Percentiles rank a stretch among this genome's conserved stretches.
These are phyloP conservation scores for Amphipyra tragopoginis DNA, from an alignment of 2,888 invertebrate genomes.

Conservation along the genomic window DNA sequence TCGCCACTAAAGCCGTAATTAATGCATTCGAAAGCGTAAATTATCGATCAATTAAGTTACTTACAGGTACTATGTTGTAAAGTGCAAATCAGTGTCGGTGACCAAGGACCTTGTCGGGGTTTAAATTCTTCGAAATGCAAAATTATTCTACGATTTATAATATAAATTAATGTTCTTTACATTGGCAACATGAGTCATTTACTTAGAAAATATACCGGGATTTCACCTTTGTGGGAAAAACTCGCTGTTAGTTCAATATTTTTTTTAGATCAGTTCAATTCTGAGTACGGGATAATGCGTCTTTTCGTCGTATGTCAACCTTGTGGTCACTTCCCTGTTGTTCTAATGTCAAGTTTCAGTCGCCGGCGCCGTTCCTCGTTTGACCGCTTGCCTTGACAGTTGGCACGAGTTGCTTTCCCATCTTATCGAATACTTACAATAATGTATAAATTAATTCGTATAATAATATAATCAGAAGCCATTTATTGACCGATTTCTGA, in stretches of 20 bases:
- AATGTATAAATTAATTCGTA: constrained; percentile 34
- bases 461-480: constrained; percentile 40
- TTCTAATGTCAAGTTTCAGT: constrained; percentile 13
- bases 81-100: constrained; percentile 17
- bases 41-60: constrained; percentile 4
- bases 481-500: constrained; percentile 38
- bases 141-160: constrained; percentile 3
- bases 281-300: constrained; percentile 17
- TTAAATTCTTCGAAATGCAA: constrained; percentile 33
- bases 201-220: constrained; percentile 30
- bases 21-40: constrained; percentile 10
- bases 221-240: constrained; percentile 30
- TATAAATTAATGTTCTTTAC: constrained; percentile 7
- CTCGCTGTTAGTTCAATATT: background rate
- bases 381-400: constrained; percentile 23
- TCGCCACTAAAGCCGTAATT: background rate
- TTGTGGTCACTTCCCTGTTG: constrained; percentile 36
- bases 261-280: constrained; percentile 13
- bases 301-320: constrained; percentile 12
- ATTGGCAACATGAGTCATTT: constrained; percentile 37
- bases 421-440: constrained; percentile 27
- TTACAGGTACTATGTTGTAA: background rate
- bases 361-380: background rate
- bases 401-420: constrained; percentile 22
- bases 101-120: background rate